phyloP scores from a whole-genome alignment of 2,888 invertebrate genomes.

The Antitype chi region DNA sequence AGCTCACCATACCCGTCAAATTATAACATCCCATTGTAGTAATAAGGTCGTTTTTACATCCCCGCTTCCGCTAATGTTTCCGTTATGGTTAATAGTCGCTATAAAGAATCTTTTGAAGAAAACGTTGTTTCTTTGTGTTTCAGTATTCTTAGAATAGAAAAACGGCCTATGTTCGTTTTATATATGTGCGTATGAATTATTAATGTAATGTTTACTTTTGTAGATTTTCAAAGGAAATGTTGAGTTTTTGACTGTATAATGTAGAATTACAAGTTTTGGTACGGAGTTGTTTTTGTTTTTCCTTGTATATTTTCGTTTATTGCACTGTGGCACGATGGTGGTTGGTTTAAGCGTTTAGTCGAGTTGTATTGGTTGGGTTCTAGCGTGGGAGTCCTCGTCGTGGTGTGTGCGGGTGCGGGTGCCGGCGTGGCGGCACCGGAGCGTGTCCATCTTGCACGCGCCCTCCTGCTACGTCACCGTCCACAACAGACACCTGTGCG shows the following conservation, averaged over 20 bases:
- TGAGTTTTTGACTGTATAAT: constrained; percentile 55
- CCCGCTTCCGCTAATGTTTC: constrained; percentile 80
- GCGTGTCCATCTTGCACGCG: constrained; percentile 79
- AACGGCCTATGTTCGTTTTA: constrained; percentile 61
- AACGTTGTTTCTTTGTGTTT: constrained; percentile 78
- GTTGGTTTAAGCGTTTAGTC: constrained; percentile 49
- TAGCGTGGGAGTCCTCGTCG: constrained; percentile 73
- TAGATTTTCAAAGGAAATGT: constrained; percentile 55
- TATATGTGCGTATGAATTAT: constrained; percentile 63
- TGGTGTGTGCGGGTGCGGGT: constrained; percentile 74
- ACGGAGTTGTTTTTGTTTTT: constrained; percentile 59
- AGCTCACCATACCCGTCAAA: constrained; percentile 83
- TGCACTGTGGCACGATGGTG: constrained; percentile 29
- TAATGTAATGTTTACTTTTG: constrained; percentile 62
- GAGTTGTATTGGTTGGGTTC: constrained; percentile 74
- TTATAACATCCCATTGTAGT: constrained; percentile 87
- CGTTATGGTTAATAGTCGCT: constrained; percentile 83
- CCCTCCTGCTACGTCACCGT: constrained; percentile 81
- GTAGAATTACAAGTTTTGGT: constrained; percentile 58
- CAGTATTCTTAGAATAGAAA: constrained; percentile 71
- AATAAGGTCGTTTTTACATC: constrained; percentile 87
- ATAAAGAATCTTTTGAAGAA: constrained; percentile 83
- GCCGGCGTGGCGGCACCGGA: constrained; percentile 78
- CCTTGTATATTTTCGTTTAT: constrained; percentile 21
- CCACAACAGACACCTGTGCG: constrained; percentile 76